phyloP scores from a whole-genome alignment of 2,888 invertebrate species.

The Mylabris sibirica region DNA sequence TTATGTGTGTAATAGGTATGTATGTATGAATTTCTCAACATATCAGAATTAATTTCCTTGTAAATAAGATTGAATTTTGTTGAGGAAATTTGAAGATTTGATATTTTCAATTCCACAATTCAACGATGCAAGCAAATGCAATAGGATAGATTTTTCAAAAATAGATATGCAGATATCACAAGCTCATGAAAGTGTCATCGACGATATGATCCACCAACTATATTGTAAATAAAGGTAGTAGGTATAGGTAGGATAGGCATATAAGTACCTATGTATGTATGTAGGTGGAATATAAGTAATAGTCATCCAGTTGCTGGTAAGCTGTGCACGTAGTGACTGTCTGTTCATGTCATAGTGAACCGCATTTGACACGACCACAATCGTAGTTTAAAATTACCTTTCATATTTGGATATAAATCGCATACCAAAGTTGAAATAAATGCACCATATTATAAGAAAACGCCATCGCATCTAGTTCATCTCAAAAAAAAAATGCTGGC shows the following conservation, averaged over 20 bases:
- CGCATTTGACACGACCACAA: conserved; percentile 55
- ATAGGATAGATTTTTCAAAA: conserved; percentile 19
- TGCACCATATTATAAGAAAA: conserved; percentile 25
- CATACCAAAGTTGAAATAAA: conserved; percentile 42
- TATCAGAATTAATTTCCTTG: not conserved
- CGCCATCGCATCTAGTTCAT: not conserved
- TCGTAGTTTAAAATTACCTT: conserved; percentile 56
- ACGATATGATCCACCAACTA: conserved; percentile 22
- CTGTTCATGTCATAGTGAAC: conserved; percentile 54
- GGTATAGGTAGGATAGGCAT: not conserved
- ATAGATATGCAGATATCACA: conserved; percentile 25
- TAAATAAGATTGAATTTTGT: not conserved
- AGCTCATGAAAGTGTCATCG: conserved; percentile 33
- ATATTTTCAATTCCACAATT: conserved; percentile 9
- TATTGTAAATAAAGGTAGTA: not conserved
- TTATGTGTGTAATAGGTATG: no score
- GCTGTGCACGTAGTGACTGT: conserved; percentile 51
- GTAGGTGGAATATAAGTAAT: conserved; percentile 9
- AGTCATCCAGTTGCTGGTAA: conserved; percentile 35
- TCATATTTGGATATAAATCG: conserved; percentile 56
- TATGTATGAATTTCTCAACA: not conserved
- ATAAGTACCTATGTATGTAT: not conserved
- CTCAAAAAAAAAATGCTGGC: not conserved
- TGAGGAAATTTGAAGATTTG: not conserved
- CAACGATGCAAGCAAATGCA: conserved; percentile 10